phyloP scores from a whole-genome alignment of 2,888 invertebrate species.

The Hypena proboscidalis region DNA sequence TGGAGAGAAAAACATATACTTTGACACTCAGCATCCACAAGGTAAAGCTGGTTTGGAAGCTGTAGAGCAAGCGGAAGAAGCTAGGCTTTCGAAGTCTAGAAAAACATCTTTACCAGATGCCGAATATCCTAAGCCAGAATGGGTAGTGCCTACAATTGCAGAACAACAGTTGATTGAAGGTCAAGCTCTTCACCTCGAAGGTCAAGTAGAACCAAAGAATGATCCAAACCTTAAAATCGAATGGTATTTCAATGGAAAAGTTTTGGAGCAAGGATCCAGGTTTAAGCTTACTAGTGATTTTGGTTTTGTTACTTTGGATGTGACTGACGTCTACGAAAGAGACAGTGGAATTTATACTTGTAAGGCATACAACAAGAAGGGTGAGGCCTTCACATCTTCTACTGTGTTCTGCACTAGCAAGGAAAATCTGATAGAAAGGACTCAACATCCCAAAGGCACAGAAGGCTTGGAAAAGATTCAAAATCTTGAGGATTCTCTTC shows the following conservation, averaged over 20 bases:
- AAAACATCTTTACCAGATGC: constrained; percentile 90
- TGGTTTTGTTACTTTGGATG: constrained; percentile 97
- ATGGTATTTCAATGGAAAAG: constrained; percentile 97
- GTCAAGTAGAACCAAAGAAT: constrained; percentile 96
- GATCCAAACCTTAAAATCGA: constrained; percentile 96
- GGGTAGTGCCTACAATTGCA: constrained; percentile 92
- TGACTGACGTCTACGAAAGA: constrained; percentile 95
- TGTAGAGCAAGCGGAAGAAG: constrained; percentile 95
- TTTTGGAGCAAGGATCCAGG: constrained; percentile 93
- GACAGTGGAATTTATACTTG: constrained; percentile 98
- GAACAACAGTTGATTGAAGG: constrained; percentile 93
- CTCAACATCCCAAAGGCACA: constrained; percentile 98
- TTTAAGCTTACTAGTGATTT: constrained; percentile 98
- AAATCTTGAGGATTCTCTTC: constrained; percentile 94
- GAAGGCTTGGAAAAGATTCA: constrained; percentile 96
- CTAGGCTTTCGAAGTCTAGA: constrained; percentile 89
- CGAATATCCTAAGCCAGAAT: constrained; percentile 93
- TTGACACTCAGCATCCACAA: constrained; percentile 98
- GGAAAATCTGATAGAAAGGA: constrained; percentile 93
- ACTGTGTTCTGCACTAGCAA: constrained; percentile 94
- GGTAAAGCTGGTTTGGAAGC: constrained; percentile 95
- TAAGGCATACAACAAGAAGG: constrained; percentile 94
- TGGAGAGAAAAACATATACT: constrained; percentile 91
- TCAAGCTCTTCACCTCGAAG: constrained; percentile 95
- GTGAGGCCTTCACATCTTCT: constrained; percentile 96